Evolutionary conservation across 2,797 vertebrate species (phyloP), one percentile per base, ranked within the genome.

Genomic region (Cryptoprocta ferox): DNA sequence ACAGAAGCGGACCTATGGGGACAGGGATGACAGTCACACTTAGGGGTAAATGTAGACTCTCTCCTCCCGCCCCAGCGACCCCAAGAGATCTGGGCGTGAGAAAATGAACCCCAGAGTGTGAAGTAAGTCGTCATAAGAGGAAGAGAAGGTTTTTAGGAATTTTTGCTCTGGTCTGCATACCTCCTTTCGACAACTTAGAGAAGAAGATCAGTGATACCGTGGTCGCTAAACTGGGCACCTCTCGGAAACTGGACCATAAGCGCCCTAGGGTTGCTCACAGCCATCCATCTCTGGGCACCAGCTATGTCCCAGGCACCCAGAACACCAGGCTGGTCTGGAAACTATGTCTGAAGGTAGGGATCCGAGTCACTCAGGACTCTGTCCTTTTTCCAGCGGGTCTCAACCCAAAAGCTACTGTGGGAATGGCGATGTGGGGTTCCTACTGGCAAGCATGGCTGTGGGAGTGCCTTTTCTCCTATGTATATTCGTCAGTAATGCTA

Each of bases 11-110:
- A 21, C 32, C 39, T 19, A 14, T 0, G 1, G 45, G 45, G 63
- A 28, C 61, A 61, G 28, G 19, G 35, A 12, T 19, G 39, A 39
- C 3, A 15, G 21, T 26, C 37, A 39, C 8, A 28, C 28, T 50
- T 39, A 63, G 19, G 28, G 30, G 35, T 30, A 11, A 53, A n/a
- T n/a, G 16, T 13, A 39, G 30, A 35, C 48, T 6, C 32, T 79
- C n/a, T 13, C 48, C 3, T 11, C 48, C 48, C 12, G 13, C 1
- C 39, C 26, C 6, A 2, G 9, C 2, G 14, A 3, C 13, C 14
- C 45, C 6, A 1, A 53, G 28, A 63, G 65, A 71, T 56, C 0
- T 37, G 32, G 9, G 10, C 28, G 11, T 71, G 19, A 75, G 39
- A 59, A 61, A 39, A 50, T 48, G 53, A 76, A 32, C 18, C 13